A percentile compares a stretch with the other conserved stretches of the same genome.
Evolutionary conservation across 2,888 invertebrate genomes (phyloP).

Genomic region (Candidula unifasciata): DNA sequence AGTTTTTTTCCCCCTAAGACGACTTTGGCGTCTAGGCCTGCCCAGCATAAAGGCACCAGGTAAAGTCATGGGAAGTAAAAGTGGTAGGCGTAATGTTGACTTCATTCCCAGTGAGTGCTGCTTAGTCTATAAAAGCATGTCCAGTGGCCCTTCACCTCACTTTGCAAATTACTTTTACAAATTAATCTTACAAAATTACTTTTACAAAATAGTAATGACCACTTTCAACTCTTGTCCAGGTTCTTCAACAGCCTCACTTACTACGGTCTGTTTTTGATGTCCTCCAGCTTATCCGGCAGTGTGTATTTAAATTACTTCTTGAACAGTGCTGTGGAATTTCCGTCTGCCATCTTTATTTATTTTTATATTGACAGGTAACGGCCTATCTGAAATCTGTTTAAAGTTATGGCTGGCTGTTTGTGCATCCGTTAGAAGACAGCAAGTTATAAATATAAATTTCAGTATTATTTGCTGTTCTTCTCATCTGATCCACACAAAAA

Average conservation of each 20-base stretch:
- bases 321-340: slow-evolving; percentile 22
- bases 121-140: too few species aligned
- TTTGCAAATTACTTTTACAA: background rate
- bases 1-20: too few species aligned
- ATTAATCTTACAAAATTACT: background rate
- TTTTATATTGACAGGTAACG: slow-evolving; percentile 23
- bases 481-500: too few species aligned
- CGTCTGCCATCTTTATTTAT: slow-evolving; percentile 16
- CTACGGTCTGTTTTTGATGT: slow-evolving; percentile 28
- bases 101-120: too few species aligned
- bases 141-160: background rate
- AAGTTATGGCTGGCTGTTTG: background rate
- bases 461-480: too few species aligned
- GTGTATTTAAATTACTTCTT: slow-evolving; percentile 28
- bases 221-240: background rate
- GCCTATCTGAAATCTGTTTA: too few species aligned
- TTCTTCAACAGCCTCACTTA: slow-evolving; percentile 35
- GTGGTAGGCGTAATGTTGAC: too few species aligned
- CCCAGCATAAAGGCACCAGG: too few species aligned
- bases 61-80: too few species aligned
- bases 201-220: background rate
- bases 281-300: slow-evolving; percentile 17
- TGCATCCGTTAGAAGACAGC: background rate
- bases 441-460: background rate
- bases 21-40: too few species aligned